Percentiles rank a stretch among this genome's conserved stretches.
These are phyloP conservation scores for Episyrphus balteatus DNA, from an alignment of 1,140 invertebrate genomes.

Conservation along the genomic window DNA sequence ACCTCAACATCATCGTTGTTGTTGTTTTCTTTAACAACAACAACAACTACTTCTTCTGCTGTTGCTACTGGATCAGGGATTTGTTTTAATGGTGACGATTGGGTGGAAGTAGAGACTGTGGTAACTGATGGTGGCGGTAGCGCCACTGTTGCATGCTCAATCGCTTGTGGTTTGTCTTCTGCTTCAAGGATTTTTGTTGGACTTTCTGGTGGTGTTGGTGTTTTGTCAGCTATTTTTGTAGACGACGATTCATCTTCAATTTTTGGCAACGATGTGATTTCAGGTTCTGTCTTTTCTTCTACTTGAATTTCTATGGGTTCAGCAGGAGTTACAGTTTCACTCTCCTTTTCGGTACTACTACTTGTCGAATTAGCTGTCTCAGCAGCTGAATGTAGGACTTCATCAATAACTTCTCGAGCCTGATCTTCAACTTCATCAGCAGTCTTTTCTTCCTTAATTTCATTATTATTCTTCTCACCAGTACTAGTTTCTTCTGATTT, in stretches of 20 bases:
- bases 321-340: neutral
- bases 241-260: neutral
- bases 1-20: conserved; percentile 4
- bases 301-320: neutral
- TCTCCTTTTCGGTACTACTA: neutral
- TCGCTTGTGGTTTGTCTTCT: neutral
- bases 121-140: conserved; percentile 11
- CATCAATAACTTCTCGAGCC: conserved; percentile 23
- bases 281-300: neutral
- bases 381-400: conserved; percentile 25
- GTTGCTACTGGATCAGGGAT: neutral
- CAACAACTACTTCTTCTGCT: conserved; percentile 5
- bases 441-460: conserved; percentile 10
- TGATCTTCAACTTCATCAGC: conserved; percentile 6
- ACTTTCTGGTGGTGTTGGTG: neutral
- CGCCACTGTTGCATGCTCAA: neutral
- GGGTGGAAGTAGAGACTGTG: conserved; percentile 17
- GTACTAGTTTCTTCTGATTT: neutral
- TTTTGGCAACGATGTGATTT: neutral
- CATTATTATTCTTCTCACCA: conserved; percentile 26
- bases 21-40: neutral
- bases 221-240: conserved; percentile 1
- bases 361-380: conserved; percentile 6
- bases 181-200: no score
- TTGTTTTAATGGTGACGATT: no score